These are phyloP conservation scores for Nesidiocoris tenuis DNA, from an alignment of 2,888 invertebrate genomes.

Conservation along the genomic window DNA sequence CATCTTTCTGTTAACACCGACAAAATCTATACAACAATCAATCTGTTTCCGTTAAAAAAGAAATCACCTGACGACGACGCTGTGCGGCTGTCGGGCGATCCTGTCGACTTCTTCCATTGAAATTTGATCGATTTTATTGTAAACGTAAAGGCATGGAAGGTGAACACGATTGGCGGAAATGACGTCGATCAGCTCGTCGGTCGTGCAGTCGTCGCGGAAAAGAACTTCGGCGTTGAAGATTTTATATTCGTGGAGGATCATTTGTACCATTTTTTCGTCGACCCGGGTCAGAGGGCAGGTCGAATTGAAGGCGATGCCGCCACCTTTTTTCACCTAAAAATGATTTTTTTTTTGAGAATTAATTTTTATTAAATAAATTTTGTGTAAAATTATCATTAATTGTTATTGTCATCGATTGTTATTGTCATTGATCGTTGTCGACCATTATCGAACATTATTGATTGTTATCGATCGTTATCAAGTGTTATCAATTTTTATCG, in stretches of 20 bases:
- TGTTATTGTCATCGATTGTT: no score
- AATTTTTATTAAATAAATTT: no score
- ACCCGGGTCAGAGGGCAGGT: constrained; percentile 89
- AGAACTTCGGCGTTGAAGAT: constrained; percentile 91
- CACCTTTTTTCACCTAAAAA: constrained; percentile 83
- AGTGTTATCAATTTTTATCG: no score
- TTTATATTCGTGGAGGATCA: constrained; percentile 98
- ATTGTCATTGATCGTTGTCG: no score
- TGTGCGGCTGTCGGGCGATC: constrained; percentile 82
- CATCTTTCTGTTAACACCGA: no score
- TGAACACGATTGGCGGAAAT: constrained; percentile 94
- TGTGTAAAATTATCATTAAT: no score
- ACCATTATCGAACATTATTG: no score
- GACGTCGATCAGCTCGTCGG: constrained; percentile 97
- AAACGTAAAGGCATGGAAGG: constrained; percentile 95
- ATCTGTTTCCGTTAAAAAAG: neutral
- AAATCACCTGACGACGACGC: constrained; percentile 84
- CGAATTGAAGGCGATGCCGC: constrained; percentile 94
- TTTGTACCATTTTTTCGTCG: constrained; percentile 95
- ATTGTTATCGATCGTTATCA: no score
- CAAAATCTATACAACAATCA: no score
- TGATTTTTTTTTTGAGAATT: neutral
- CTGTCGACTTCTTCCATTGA: constrained; percentile 97
- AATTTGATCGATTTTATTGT: constrained; percentile 99
- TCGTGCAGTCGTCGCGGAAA: constrained; percentile 92